Percentiles rank a stretch among this genome's conserved stretches.
Conservation (phyloP, 53 echinoderm and acorn worm species). For the Arbacia lixula region DNA sequence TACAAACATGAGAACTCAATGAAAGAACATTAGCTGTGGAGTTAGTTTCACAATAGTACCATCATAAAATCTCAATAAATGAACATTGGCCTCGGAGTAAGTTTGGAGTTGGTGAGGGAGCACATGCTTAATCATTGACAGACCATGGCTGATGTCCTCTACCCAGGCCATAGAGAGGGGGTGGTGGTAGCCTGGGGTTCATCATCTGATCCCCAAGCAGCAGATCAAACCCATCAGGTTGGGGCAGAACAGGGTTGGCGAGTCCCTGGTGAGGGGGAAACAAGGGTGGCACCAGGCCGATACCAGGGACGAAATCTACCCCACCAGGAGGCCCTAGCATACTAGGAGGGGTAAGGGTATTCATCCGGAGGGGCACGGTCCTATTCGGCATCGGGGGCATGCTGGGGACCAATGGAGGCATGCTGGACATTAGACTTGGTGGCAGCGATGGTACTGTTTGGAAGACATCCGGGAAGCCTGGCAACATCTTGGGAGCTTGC, state of each 20-base stretch:
- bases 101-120: no score
- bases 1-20: no score
- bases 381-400: constrained; percentile 14
- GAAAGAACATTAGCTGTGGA: no score
- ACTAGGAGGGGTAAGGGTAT: not conserved
- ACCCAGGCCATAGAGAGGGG: constrained; percentile 30
- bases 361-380: constrained; percentile 1
- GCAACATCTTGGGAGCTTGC: not conserved
- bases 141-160: constrained; percentile 42
- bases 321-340: not conserved
- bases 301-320: not conserved
- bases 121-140: constrained; percentile 35
- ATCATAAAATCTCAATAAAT: no score
- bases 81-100: no score
- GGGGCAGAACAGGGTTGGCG: constrained; percentile 10
- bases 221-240: constrained; percentile 18
- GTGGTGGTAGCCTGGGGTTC: constrained; percentile 21
- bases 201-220: not conserved
- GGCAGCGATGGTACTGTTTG: constrained; percentile 34
- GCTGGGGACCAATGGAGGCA: constrained; percentile 4
- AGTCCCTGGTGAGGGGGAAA: not conserved
- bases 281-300: constrained; percentile 16
- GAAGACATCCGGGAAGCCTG: constrained; percentile 15
- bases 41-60: no score
- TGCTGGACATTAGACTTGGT: not conserved